Conservation (phyloP, 2,888 invertebrate species). For the Mermis nigrescens region DNA sequence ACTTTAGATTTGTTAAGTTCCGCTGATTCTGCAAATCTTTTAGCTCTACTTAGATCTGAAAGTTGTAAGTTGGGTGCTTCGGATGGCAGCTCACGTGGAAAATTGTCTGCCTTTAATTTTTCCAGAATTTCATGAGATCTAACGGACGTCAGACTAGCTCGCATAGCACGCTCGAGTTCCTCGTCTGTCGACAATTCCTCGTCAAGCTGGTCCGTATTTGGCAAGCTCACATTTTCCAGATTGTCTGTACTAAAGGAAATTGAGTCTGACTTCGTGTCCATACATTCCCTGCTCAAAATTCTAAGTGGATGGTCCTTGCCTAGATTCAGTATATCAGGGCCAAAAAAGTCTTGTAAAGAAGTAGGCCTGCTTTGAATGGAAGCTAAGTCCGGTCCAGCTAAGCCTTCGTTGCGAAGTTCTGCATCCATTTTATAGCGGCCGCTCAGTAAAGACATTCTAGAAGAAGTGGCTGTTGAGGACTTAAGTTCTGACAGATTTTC, state of each 20-base stretch:
- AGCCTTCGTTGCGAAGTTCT: background rate
- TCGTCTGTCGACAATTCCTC: constrained; percentile 20
- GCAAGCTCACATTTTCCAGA: constrained; percentile 1
- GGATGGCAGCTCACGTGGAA: background rate
- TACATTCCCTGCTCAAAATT: constrained; percentile 60
- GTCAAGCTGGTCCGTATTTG: constrained; percentile 3
- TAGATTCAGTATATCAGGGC: no score
- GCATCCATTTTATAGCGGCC: background rate
- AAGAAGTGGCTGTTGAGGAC: no score
- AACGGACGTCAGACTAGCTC: constrained; percentile 24
- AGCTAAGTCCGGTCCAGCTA: background rate
- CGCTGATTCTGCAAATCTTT: no score
- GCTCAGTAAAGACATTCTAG: background rate
- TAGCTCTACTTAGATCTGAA: no score
- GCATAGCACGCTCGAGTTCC: constrained; percentile 46
- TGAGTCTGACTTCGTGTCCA: constrained; percentile 12
- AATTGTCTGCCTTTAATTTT: constrained; percentile 17
- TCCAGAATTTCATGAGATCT: constrained; percentile 24
- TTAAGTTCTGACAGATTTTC: no score
- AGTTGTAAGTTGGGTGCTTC: no score
- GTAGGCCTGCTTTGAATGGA: background rate
- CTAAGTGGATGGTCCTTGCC: constrained; percentile 56
- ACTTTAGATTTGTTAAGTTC: no score
- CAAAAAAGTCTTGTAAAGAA: background rate
- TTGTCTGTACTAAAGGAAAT: constrained; percentile 3